These are phyloP conservation scores for Hydrochoerus hydrochaeris DNA, from an alignment of 2,113 vertebrate genomes.

Conservation along the genomic window DNA sequence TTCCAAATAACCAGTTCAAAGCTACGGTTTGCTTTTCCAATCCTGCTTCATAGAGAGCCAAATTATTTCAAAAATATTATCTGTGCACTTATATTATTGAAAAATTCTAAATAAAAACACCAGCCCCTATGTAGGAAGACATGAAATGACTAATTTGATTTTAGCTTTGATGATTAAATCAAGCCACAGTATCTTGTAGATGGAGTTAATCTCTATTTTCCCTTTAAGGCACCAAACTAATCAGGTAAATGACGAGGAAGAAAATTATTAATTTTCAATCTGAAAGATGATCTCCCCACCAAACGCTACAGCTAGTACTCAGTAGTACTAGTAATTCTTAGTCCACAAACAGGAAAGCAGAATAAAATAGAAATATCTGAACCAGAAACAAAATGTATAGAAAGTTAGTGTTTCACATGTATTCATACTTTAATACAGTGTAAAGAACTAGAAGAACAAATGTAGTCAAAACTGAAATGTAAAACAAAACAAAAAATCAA, in stretches of 20 bases:
- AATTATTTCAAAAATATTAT: slow-evolving; percentile 32
- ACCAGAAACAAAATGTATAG: background rate
- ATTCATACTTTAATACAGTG: background rate
- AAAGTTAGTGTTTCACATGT: background rate
- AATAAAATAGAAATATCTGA: slow-evolving; percentile 36
- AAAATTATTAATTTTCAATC: slow-evolving; percentile 1
- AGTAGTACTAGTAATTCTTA: background rate
- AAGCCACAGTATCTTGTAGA: background rate
- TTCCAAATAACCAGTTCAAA: slow-evolving; percentile 45
- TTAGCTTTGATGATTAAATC: slow-evolving; percentile 11
- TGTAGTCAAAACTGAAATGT: slow-evolving; percentile 12
- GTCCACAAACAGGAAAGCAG: slow-evolving; percentile 10
- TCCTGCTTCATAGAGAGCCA: background rate
- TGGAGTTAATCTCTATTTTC: background rate
- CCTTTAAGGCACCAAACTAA: background rate
- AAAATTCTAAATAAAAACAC: slow-evolving; percentile 30
- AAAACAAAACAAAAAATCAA: background rate
- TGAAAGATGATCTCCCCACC: background rate
- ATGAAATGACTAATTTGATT: slow-evolving; percentile 22
- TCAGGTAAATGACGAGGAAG: background rate
- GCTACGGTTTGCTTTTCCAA: background rate
- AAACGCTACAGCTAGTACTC: background rate
- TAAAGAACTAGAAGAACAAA: background rate
- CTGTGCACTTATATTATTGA: background rate
- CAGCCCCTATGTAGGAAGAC: background rate